Evolutionary conservation across 2,113 vertebrate genomes (phyloP).

Genomic region (Lepus europaeus): DNA sequence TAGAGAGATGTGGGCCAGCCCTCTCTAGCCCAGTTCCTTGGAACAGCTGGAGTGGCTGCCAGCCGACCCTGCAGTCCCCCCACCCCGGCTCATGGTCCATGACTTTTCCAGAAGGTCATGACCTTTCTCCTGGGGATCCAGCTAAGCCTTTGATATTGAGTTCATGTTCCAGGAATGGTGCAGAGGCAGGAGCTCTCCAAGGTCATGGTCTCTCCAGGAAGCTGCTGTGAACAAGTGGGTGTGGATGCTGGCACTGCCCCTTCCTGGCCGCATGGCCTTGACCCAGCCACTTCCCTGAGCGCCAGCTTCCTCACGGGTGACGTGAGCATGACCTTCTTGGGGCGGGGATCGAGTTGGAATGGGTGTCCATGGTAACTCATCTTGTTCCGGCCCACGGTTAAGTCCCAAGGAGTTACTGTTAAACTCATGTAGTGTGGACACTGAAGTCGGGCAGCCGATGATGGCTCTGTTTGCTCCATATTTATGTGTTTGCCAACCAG

Average conservation of each 20-base stretch:
- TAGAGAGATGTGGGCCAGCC: fast-evolving
- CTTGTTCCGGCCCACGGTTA: not conserved
- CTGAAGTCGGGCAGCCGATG: not conserved
- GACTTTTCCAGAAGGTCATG: fast-evolving
- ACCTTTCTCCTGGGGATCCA: not conserved
- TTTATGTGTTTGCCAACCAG: not conserved
- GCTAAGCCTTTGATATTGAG: not conserved
- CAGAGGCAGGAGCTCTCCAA: not conserved
- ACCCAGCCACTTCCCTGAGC: not conserved
- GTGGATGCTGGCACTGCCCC: not conserved
- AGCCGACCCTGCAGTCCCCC: no score
- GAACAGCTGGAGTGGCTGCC: not conserved
- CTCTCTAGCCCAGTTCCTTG: no score
- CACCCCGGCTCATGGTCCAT: fast-evolving
- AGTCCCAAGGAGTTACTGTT: not conserved
- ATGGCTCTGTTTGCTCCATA: not conserved
- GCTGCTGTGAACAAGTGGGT: not conserved
- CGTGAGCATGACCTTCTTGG: not conserved
- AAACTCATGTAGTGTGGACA: fast-evolving
- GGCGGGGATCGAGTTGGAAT: fast-evolving
- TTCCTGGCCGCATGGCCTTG: not conserved
- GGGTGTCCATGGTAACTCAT: not conserved
- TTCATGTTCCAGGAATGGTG: fast-evolving
- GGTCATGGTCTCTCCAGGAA: not conserved
- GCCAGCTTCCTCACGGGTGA: not conserved